Percentiles rank a stretch among this genome's conserved stretches.
phyloP scores from a whole-genome alignment of 2,888 invertebrate genomes.

The Philereme transversata region DNA sequence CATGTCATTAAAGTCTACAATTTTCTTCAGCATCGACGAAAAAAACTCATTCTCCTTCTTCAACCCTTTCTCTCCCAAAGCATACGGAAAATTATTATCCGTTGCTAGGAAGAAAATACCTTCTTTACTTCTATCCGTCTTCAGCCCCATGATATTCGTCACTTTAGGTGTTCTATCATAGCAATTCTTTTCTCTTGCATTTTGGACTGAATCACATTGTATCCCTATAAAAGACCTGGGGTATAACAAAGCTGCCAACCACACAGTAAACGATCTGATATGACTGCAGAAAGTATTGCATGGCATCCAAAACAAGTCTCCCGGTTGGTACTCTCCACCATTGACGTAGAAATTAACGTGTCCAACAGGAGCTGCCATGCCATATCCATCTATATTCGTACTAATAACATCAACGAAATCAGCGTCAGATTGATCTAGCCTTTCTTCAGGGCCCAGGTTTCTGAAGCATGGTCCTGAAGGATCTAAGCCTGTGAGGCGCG shows the following conservation, averaged over 20 bases:
- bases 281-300: background rate
- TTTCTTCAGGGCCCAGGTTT: slow-evolving; percentile 56
- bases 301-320: slow-evolving; percentile 36
- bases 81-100: slow-evolving; percentile 57
- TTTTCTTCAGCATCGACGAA: slow-evolving; percentile 37
- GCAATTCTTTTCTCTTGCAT: slow-evolving; percentile 54
- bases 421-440: slow-evolving; percentile 60
- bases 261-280: slow-evolving; percentile 47
- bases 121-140: slow-evolving; percentile 45
- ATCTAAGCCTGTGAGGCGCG: slow-evolving; percentile 60
- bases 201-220: slow-evolving; percentile 56
- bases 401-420: slow-evolving; percentile 63
- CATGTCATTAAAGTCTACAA: slow-evolving; percentile 30
- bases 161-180: slow-evolving; percentile 49
- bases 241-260: slow-evolving; percentile 53
- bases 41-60: slow-evolving; percentile 56
- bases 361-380: slow-evolving; percentile 66
- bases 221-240: slow-evolving; percentile 55
- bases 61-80: slow-evolving; percentile 61
- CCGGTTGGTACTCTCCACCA: slow-evolving; percentile 66
- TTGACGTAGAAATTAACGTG: slow-evolving; percentile 71
- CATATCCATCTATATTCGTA: slow-evolving; percentile 67
- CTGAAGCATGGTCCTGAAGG: slow-evolving; percentile 71
- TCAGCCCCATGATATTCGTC: slow-evolving; percentile 52
- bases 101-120: slow-evolving; percentile 59